phyloP scores from a whole-genome alignment of 2,113 vertebrate genomes.

The Myrmophylax atrothorax region DNA sequence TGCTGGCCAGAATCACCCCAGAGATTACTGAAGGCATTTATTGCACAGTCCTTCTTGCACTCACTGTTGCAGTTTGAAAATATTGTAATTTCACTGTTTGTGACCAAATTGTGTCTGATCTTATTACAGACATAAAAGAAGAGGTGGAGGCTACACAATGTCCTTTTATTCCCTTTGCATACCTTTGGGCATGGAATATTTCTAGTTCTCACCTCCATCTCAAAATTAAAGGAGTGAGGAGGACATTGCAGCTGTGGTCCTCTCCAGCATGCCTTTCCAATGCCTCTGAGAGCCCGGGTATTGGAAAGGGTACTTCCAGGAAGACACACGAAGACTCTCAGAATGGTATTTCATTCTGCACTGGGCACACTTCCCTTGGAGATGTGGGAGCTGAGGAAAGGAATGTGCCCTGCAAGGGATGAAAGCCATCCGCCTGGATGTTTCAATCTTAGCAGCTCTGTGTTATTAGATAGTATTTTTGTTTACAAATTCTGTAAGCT shows the following conservation, averaged over 20 bases:
- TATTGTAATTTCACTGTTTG: background rate
- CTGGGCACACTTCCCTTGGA: background rate
- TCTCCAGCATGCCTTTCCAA: background rate
- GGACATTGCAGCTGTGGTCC: accelerated
- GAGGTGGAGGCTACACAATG: accelerated
- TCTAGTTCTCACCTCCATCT: background rate
- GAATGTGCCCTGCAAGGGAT: background rate
- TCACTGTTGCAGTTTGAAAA: background rate
- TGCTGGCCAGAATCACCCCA: background rate
- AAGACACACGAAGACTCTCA: background rate
- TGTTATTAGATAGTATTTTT: background rate
- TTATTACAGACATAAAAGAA: background rate
- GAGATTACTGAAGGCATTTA: background rate
- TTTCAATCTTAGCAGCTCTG: background rate
- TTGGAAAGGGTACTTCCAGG: background rate
- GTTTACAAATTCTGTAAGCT: background rate
- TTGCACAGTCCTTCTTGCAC: background rate
- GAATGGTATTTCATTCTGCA: background rate
- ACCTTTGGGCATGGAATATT: background rate
- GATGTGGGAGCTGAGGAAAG: background rate
- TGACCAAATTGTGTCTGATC: background rate
- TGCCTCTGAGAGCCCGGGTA: background rate
- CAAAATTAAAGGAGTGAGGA: background rate
- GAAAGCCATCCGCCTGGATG: background rate
- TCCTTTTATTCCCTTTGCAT: background rate